These are phyloP conservation scores for Scaptomyza flava DNA, from an alignment of 2,888 invertebrate genomes.

Conservation along the genomic window DNA sequence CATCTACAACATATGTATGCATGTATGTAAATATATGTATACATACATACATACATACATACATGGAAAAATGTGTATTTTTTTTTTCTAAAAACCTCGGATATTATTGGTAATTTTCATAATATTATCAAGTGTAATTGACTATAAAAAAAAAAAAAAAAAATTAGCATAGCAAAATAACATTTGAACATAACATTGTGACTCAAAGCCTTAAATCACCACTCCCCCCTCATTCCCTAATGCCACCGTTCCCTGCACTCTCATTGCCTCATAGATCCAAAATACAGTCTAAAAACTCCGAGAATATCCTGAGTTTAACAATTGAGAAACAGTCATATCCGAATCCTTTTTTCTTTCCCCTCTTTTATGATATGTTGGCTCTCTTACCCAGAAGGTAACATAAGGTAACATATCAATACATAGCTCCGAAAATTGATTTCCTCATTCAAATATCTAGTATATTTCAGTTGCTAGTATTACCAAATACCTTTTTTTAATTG, in stretches of 20 bases:
- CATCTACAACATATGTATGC: slow-evolving; percentile 5
- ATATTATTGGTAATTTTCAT: slow-evolving; percentile 54
- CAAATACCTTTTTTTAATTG: not conserved
- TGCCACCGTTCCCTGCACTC: not conserved
- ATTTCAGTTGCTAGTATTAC: not conserved
- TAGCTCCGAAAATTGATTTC: not conserved
- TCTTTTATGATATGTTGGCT: too few species aligned
- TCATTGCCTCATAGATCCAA: not conserved
- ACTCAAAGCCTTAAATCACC: slow-evolving; percentile 26
- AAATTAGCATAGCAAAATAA: not conserved
- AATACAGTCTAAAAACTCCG: slow-evolving; percentile 7
- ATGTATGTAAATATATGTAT: slow-evolving; percentile 3
- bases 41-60: slow-evolving; percentile 7
- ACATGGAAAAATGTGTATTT: slow-evolving; percentile 36
- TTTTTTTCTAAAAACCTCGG: slow-evolving; percentile 54
- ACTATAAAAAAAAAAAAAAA: slow-evolving; percentile 8
- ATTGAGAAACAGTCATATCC: slow-evolving; percentile 7
- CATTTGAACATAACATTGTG: slow-evolving; percentile 10
- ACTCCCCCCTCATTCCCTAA: not conserved
- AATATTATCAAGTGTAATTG: slow-evolving; percentile 43
- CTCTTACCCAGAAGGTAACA: too few species aligned
- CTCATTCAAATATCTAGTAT: not conserved
- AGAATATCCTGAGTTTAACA: not conserved
- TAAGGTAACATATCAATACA: too few species aligned
- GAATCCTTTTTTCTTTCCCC: not conserved